Percentiles rank a stretch among this genome's conserved stretches.
Conservation (phyloP, 2,888 invertebrate genomes). For the Coleophora deauratella region DNA sequence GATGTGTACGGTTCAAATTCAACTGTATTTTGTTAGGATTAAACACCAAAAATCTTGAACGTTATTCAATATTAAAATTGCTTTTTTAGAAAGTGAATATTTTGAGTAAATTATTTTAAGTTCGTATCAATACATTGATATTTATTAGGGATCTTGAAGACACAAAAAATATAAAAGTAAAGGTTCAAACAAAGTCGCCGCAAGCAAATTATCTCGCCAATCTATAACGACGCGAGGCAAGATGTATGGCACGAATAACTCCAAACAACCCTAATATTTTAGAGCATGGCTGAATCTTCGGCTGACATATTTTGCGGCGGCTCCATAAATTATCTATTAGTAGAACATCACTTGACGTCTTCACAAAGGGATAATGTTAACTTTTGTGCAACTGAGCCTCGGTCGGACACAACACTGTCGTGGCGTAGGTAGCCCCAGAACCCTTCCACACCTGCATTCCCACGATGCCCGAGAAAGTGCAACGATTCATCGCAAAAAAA, state of each 20-base stretch:
- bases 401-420: slow-evolving; percentile 39
- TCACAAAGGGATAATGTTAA: slow-evolving; percentile 59
- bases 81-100: no score
- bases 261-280: slow-evolving; percentile 66
- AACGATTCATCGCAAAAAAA: slow-evolving; percentile 41
- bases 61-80: no score
- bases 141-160: not conserved
- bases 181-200: slow-evolving; percentile 27
- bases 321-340: slow-evolving; percentile 71
- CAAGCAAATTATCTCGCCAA: slow-evolving; percentile 47
- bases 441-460: slow-evolving; percentile 73
- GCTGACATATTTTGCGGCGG: slow-evolving; percentile 45
- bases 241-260: slow-evolving; percentile 35
- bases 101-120: no score
- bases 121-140: not conserved
- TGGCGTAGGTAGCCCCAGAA: slow-evolving; percentile 36
- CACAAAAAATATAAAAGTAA: not conserved
- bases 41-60: no score
- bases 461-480: slow-evolving; percentile 64
- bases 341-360: slow-evolving; percentile 62
- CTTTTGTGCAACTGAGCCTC: slow-evolving; percentile 64
- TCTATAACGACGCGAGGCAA: slow-evolving; percentile 39
- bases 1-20: not conserved
- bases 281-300: slow-evolving; percentile 38
- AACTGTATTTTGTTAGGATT: not conserved